These are phyloP conservation scores for Capreolus pygargus DNA, from an alignment of 2,113 vertebrate species.

Conservation along the genomic window DNA sequence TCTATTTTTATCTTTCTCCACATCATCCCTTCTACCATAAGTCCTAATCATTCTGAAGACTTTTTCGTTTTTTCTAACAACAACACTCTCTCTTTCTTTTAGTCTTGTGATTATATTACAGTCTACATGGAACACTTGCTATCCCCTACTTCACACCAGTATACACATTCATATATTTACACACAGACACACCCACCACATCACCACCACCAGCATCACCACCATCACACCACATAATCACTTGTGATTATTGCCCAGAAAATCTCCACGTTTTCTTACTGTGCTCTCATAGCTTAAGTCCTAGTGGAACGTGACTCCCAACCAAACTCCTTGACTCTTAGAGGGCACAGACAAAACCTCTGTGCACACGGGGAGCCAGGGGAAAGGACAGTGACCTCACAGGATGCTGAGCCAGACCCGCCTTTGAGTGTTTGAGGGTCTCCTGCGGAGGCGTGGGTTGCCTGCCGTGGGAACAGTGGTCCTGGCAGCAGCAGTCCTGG, in stretches of 20 bases:
- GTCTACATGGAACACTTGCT: background rate
- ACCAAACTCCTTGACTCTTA: background rate
- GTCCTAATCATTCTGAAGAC: background rate
- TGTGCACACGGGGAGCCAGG: background rate
- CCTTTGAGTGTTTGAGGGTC: background rate
- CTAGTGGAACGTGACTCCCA: background rate
- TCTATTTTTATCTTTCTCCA: background rate
- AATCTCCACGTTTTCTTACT: background rate
- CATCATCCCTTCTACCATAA: background rate
- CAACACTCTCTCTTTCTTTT: background rate
- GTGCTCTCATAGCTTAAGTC: background rate
- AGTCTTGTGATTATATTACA: background rate
- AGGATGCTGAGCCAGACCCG: background rate
- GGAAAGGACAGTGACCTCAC: background rate
- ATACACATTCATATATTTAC: background rate
- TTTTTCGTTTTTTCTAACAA: background rate
- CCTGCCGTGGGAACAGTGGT: background rate
- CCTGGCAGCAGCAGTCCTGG: background rate
- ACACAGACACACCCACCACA: background rate
- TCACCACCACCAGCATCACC: background rate
- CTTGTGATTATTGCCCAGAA: background rate
- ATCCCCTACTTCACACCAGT: background rate
- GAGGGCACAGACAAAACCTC: background rate
- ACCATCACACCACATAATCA: background rate
- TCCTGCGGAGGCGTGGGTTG: background rate